A percentile compares a stretch with the other conserved stretches of the same genome.
Evolutionary conservation across 2,888 invertebrate species (phyloP).

Genomic region (Lasioglossum zephyrum): DNA sequence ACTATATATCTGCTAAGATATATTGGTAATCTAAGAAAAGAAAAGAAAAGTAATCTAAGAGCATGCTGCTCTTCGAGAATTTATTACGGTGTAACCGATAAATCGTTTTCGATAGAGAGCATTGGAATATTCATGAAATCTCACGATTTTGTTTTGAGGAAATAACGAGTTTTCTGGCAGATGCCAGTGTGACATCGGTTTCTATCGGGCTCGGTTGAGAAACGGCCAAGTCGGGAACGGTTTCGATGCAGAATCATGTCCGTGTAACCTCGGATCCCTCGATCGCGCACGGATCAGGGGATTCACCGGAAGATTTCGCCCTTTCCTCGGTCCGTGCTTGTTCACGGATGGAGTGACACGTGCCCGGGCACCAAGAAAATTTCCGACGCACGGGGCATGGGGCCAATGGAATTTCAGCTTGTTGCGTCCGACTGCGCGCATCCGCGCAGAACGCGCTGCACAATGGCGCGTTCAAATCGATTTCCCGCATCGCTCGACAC

Average conservation of each 20-base stretch:
- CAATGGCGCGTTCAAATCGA: slow-evolving; percentile 37
- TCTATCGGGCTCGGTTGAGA: neutral
- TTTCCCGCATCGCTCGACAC: slow-evolving; percentile 21
- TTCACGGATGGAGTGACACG: slow-evolving; percentile 22
- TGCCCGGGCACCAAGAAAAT: neutral
- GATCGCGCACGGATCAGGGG: neutral
- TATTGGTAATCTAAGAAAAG: too few species aligned
- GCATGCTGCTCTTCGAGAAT: neutral
- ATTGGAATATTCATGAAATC: neutral
- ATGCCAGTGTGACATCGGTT: neutral
- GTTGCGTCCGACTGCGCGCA: slow-evolving; percentile 26
- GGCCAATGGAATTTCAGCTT: slow-evolving; percentile 20
- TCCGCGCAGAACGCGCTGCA: slow-evolving; percentile 33
- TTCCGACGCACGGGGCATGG: neutral
- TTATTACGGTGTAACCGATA: neutral
- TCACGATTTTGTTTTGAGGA: neutral
- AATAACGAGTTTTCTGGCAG: neutral
- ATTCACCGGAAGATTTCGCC: slow-evolving; percentile 12
- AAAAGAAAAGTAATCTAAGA: too few species aligned
- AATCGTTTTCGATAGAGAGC: neutral
- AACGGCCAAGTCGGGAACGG: neutral
- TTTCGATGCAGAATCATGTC: neutral
- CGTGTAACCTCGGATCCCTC: neutral
- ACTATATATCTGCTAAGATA: too few species aligned
- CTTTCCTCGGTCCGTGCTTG: slow-evolving; percentile 1